Percentiles rank a stretch among this genome's conserved stretches.
These are phyloP conservation scores for Muscicapa adusta DNA, from an alignment of 2,113 vertebrate genomes.

Conservation along the genomic window DNA sequence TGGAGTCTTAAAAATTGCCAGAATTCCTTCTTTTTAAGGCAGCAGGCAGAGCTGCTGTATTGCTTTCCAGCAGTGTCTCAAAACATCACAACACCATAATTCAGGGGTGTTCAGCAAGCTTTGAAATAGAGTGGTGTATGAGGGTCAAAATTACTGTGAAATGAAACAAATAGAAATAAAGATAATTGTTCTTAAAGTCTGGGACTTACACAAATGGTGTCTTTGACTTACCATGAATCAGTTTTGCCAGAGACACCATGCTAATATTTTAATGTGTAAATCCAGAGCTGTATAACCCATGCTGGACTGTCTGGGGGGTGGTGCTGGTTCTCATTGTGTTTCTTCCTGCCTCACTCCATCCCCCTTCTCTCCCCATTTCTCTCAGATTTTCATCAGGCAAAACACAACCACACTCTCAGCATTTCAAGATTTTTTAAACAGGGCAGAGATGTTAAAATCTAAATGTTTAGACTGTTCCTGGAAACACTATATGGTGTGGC, in stretches of 20 bases:
- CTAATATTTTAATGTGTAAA: not conserved
- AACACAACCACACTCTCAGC: fast-evolving
- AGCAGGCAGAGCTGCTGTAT: not conserved
- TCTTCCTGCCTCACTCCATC: not conserved
- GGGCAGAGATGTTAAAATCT: not conserved
- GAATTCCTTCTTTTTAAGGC: not conserved
- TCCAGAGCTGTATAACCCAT: not conserved
- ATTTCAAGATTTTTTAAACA: not conserved
- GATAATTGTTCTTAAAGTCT: not conserved
- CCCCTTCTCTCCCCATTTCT: not conserved
- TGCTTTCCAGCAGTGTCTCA: not conserved
- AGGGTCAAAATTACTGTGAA: not conserved
- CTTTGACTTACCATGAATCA: not conserved
- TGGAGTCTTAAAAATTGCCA: not conserved
- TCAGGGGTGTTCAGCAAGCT: not conserved
- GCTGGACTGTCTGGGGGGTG: not conserved
- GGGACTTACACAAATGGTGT: not conserved
- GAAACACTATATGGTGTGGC: not conserved
- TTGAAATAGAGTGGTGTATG: not conserved
- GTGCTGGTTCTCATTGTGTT: not conserved
- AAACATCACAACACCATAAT: not conserved
- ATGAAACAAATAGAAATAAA: not conserved
- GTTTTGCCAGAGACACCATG: not conserved
- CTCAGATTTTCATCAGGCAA: not conserved
- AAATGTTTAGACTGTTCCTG: not conserved